Percentiles rank a stretch among this genome's conserved stretches.
Evolutionary conservation across 2,888 invertebrate genomes (phyloP).

Genomic region (Dasysyrphus tricinctus): DNA sequence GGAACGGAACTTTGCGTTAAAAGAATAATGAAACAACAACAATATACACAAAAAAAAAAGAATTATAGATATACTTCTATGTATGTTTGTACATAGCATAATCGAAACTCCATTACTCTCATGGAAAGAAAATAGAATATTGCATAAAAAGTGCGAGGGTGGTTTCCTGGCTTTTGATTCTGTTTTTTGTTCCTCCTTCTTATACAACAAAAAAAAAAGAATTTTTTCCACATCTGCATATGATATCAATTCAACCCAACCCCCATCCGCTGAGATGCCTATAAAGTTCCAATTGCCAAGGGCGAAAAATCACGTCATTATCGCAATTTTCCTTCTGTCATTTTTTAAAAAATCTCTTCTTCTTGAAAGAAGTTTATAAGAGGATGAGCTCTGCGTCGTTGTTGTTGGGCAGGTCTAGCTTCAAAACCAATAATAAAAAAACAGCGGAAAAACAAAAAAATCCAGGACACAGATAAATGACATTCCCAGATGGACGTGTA

Average conservation of each 20-base stretch:
- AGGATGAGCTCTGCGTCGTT: background rate
- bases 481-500: conserved; percentile 68
- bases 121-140: conserved; percentile 63
- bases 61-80: background rate
- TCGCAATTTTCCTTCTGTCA: conserved; percentile 75
- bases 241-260: conserved; percentile 53
- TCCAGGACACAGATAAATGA: conserved; percentile 73
- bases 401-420: conserved; percentile 38
- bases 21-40: conserved; percentile 43
- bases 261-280: background rate
- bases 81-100: background rate
- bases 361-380: conserved; percentile 19
- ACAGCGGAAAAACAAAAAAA: conserved; percentile 34
- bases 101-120: conserved; percentile 41
- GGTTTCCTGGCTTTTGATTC: conserved; percentile 64
- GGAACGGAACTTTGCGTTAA: conserved; percentile 57
- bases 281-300: conserved; percentile 33
- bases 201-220: background rate
- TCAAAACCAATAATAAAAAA: conserved; percentile 54
- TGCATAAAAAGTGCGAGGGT: conserved; percentile 72
- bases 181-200: conserved; percentile 8
- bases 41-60: background rate
- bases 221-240: conserved; percentile 66
- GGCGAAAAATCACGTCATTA: conserved; percentile 75
- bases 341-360: conserved; percentile 47